These are phyloP conservation scores for Hypsopygia costalis DNA, from an alignment of 2,888 invertebrate genomes.

Conservation along the genomic window DNA sequence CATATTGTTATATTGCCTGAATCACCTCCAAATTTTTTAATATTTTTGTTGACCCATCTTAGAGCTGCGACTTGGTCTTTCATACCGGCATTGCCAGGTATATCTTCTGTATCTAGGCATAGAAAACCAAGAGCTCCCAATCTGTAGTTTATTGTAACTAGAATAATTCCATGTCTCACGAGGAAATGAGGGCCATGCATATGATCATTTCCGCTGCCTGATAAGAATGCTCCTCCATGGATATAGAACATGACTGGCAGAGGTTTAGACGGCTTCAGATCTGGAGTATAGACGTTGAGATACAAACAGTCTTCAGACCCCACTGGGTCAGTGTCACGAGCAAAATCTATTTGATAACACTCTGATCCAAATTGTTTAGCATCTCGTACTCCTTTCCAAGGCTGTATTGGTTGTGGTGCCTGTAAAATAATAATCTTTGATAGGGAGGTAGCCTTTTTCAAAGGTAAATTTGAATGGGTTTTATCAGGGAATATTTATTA, in stretches of 20 bases:
- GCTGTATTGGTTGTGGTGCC: conserved; percentile 35
- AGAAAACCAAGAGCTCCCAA: conserved; percentile 42
- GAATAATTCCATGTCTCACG: conserved; percentile 32
- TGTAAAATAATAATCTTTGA: conserved; percentile 26
- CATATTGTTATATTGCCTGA: conserved; percentile 43
- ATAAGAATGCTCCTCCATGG: conserved; percentile 34
- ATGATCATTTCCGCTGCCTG: conserved; percentile 35
- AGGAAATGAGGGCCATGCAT: conserved; percentile 40
- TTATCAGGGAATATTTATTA: too few species aligned
- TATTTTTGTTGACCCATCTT: conserved; percentile 41
- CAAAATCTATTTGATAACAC: conserved; percentile 29
- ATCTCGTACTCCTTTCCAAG: conserved; percentile 40
- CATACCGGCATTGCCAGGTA: conserved; percentile 47
- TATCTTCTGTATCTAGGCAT: conserved; percentile 33
- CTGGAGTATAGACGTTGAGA: conserved; percentile 46
- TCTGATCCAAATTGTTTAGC: conserved; percentile 34
- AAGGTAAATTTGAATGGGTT: too few species aligned
- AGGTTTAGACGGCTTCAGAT: conserved; percentile 24
- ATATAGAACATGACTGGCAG: conserved; percentile 46
- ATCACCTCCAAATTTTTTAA: conserved; percentile 39
- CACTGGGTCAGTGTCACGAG: conserved; percentile 10
- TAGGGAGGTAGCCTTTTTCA: too few species aligned
- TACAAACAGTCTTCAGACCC: conserved; percentile 52
- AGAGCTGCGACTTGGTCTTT: conserved; percentile 49
- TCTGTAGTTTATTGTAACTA: conserved; percentile 44